Conservation (phyloP, 1,140 invertebrate species). For the Acromyrmex charruanus region DNA sequence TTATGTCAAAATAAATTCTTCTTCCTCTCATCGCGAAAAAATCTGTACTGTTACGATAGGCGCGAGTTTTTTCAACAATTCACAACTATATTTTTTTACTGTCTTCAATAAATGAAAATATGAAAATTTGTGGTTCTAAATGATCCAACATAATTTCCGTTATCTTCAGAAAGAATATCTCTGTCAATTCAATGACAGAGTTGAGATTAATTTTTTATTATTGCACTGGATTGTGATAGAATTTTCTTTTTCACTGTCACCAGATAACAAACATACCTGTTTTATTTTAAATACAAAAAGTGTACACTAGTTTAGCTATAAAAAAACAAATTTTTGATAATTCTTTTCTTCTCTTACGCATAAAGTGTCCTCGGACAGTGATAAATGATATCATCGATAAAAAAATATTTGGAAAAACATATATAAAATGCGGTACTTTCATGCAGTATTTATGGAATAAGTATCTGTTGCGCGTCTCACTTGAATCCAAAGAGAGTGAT, state of each 20-base stretch:
- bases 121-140: not conserved
- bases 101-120: conserved; percentile 1
- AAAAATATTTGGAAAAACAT: not conserved
- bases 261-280: no score
- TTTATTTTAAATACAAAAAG: no score
- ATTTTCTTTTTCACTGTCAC: no score
- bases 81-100: not conserved
- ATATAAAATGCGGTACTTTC: not conserved
- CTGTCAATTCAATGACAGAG: no score
- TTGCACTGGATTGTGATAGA: no score
- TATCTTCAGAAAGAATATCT: not conserved
- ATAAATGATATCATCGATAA: not conserved
- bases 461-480: conserved; percentile 70
- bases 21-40: not conserved
- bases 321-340: no score
- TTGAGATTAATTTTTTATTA: no score
- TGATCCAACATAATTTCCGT: not conserved
- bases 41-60: not conserved
- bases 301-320: no score
- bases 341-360: not conserved
- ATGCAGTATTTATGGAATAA: conserved; percentile 15
- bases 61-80: conserved; percentile 6
- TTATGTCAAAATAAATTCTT: conserved; percentile 29
- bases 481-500: conserved; percentile 81
- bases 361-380: not conserved